phyloP scores from a whole-genome alignment of 2,888 invertebrate species.

The Alitta virens region DNA sequence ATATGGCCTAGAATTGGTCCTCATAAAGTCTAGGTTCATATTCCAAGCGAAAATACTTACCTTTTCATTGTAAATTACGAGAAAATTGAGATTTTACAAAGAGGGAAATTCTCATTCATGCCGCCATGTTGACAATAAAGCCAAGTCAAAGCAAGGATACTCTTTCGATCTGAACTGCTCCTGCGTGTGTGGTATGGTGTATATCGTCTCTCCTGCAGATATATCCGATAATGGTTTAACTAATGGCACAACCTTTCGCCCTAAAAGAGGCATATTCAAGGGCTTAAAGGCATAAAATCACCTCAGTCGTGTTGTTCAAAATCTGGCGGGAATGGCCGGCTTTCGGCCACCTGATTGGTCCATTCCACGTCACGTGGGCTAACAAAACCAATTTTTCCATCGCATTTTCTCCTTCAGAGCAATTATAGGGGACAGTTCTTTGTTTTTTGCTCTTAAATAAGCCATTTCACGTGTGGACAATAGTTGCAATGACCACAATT shows the following conservation, averaged over 20 bases:
- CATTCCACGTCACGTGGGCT: slow-evolving; percentile 8
- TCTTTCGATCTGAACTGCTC: slow-evolving; percentile 52
- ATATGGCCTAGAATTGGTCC: neutral
- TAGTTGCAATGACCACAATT: too few species aligned
- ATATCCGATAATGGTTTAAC: slow-evolving; percentile 37
- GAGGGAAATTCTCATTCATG: slow-evolving; percentile 23
- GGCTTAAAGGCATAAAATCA: slow-evolving; percentile 5
- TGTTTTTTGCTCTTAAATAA: too few species aligned
- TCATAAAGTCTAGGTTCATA: too few species aligned
- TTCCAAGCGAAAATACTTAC: too few species aligned
- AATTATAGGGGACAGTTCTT: neutral
- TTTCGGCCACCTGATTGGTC: slow-evolving; percentile 8
- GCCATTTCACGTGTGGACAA: too few species aligned
- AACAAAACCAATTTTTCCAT: slow-evolving; percentile 1
- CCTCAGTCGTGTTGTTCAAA: slow-evolving; percentile 38
- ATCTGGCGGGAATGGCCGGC: slow-evolving; percentile 47
- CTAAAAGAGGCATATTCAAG: slow-evolving; percentile 48
- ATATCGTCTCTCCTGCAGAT: slow-evolving; percentile 39
- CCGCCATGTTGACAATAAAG: slow-evolving; percentile 41
- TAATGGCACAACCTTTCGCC: slow-evolving; percentile 43
- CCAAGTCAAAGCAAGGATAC: slow-evolving; percentile 46
- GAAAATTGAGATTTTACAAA: too few species aligned
- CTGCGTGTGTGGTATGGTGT: slow-evolving; percentile 47
- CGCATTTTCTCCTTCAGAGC: neutral
- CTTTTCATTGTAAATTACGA: too few species aligned